These are phyloP conservation scores for Drosophila fuyamai DNA, from an alignment of 1,140 invertebrate species.

Conservation along the genomic window DNA sequence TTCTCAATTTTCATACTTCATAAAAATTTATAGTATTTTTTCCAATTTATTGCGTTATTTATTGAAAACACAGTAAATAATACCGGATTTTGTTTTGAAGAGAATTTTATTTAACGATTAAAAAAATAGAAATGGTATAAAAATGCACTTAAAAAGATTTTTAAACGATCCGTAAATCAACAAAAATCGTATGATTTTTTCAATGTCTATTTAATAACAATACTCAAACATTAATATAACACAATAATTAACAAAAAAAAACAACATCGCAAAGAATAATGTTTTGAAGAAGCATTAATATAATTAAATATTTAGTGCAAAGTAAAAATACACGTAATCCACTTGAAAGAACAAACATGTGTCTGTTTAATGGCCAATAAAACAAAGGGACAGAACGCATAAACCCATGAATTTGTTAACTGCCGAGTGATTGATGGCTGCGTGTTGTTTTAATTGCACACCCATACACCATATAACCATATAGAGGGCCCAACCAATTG, in stretches of 20 bases:
- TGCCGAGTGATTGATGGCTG: constrained; percentile 37
- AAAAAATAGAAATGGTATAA: too few species aligned
- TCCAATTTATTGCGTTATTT: too few species aligned
- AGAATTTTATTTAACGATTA: too few species aligned
- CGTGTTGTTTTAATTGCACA: constrained; percentile 38
- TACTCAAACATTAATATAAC: too few species aligned
- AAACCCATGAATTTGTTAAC: constrained; percentile 25
- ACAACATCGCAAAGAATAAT: neutral
- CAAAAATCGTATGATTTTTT: neutral
- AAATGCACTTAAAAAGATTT: too few species aligned
- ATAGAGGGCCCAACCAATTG: constrained; percentile 24
- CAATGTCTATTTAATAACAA: neutral
- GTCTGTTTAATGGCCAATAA: constrained; percentile 9
- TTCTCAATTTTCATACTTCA: neutral
- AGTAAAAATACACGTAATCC: constrained; percentile 1
- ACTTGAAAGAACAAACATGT: neutral
- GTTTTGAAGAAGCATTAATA: neutral
- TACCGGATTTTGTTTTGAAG: too few species aligned
- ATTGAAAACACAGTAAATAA: too few species aligned
- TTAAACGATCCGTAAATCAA: too few species aligned
- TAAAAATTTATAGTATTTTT: too few species aligned
- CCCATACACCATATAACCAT: constrained; percentile 7
- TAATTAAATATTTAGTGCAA: constrained; percentile 2
- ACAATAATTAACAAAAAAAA: neutral
- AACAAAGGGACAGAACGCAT: constrained; percentile 11